These are phyloP conservation scores for Thera britannica DNA, from an alignment of 2,888 invertebrate species.

Conservation along the genomic window DNA sequence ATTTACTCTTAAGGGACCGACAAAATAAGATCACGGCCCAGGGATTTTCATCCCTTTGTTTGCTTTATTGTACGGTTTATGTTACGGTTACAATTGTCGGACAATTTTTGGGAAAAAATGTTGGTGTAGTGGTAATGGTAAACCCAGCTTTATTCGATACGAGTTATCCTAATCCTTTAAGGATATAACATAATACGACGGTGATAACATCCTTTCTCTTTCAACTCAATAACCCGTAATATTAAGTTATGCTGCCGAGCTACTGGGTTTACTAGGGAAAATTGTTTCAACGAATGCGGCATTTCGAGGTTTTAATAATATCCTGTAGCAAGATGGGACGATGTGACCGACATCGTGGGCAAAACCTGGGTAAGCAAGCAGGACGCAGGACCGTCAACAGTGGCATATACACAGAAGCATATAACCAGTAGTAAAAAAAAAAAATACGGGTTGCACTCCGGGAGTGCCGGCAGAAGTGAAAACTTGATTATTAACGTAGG, in stretches of 20 bases:
- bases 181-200: constrained; percentile 35
- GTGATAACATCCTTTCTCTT: constrained; percentile 27
- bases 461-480: too few relatives aligned
- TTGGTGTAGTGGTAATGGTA: constrained; percentile 37
- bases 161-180: constrained; percentile 32
- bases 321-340: too few relatives aligned
- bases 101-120: constrained; percentile 41
- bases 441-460: too few relatives aligned
- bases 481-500: too few relatives aligned
- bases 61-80: constrained; percentile 47
- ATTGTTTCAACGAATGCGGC: constrained; percentile 12
- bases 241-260: constrained; percentile 11
- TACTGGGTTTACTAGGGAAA: constrained; percentile 11
- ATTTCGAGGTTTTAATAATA: constrained; percentile 6
- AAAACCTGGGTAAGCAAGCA: too few relatives aligned
- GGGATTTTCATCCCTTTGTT: constrained; percentile 53
- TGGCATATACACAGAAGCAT: too few relatives aligned
- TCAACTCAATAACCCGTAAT: constrained; percentile 29
- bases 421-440: too few relatives aligned
- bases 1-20: constrained; percentile 55
- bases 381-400: too few relatives aligned
- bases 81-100: constrained; percentile 41
- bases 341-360: too few relatives aligned
- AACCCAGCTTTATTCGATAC: constrained; percentile 32
- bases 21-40: constrained; percentile 50